Evolutionary conservation across 92 coral and sea anemone species (phyloP).

Genomic region (Palythoa heliodiscus): DNA sequence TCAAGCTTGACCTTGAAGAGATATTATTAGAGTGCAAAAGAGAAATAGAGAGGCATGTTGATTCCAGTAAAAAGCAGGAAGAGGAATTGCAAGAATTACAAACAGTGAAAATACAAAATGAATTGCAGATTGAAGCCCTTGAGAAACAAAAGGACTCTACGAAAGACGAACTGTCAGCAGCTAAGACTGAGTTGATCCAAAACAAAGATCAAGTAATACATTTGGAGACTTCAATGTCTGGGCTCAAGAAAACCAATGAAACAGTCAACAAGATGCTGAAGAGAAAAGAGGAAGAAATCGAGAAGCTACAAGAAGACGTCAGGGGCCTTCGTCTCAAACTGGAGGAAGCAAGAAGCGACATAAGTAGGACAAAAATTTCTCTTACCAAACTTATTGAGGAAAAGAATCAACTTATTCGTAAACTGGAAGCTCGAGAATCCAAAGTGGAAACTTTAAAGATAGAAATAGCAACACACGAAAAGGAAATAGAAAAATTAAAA

Average conservation of each 20-base stretch:
- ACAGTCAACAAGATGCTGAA: not conserved
- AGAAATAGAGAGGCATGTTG: not conserved
- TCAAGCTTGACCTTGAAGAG: slow-evolving; percentile 6
- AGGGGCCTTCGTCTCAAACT: not conserved
- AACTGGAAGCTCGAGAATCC: not conserved
- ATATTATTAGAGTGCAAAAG: not conserved
- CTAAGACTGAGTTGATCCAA: not conserved
- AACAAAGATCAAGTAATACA: slow-evolving; percentile 22
- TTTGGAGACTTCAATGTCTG: slow-evolving; percentile 17
- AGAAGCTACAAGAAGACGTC: not conserved
- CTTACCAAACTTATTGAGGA: not conserved
- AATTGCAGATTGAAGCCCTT: slow-evolving; percentile 10
- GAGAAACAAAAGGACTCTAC: slow-evolving; percentile 3
- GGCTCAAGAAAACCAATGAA: slow-evolving; percentile 19
- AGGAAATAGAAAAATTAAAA: not conserved
- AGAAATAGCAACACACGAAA: not conserved
- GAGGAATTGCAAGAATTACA: slow-evolving; percentile 16
- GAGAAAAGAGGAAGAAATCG: slow-evolving; percentile 16
- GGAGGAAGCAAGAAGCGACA: not conserved
- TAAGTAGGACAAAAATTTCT: not conserved
- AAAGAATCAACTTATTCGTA: slow-evolving; percentile 16
- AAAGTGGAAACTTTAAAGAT: slow-evolving; percentile 5
- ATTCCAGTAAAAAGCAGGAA: not conserved
- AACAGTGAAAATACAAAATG: not conserved
- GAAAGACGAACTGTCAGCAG: slow-evolving; percentile 5